Base-by-base conservation (phyloP, 2,113 vertebrate genomes). In the Maccullochella peelii region DNA sequence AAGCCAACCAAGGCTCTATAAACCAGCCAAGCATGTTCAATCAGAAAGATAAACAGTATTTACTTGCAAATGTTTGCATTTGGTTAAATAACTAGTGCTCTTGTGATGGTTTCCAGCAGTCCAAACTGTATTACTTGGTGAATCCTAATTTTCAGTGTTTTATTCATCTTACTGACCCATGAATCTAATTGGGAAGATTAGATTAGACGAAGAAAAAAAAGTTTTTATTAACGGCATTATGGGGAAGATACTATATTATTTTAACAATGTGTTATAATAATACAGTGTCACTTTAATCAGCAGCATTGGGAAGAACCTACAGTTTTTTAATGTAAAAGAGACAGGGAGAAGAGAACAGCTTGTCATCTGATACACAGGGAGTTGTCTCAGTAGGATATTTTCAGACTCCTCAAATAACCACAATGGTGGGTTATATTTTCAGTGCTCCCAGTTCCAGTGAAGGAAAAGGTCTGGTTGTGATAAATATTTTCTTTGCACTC, bases 371-470 rank as follows among this genome's bases (percentile, higher is more conserved):
- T 81, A 77, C 49, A 68, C 3, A 8, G 75, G 90, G 85, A 89
- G 88, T 86, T 90, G 84, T 87, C 84, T 80, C 84, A 16, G 27
- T 72, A 44, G 69, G 71, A 47, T 92, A 85, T 92, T 89, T 91
- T 89, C 78, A 91, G 82, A 71, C 81, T 91, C 62, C 50, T 88
- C 63, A 76, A 86, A 87, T 91, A 91, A 89, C 92, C 89, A 90
- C 88, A 88, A 91, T 90, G 82, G 74, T 71, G 66, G 67, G 84
- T 88, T 93, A 65, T 90, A 88, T 89, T 91, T 91, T 73, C 71
- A 77, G 85, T 65, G 21, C 71, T 87, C 58, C 42, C 75, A 40
- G 30, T 42, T 54, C 42, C 75, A 40, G 25, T 42, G 63, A 47
- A 79, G 82, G 68, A 89, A 83, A 84, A 81, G 55, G 52, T 61